Percentiles rank a stretch among this genome's conserved stretches.
Evolutionary conservation across 2,888 invertebrate genomes (phyloP).

Genomic region (Plutella xylostella): DNA sequence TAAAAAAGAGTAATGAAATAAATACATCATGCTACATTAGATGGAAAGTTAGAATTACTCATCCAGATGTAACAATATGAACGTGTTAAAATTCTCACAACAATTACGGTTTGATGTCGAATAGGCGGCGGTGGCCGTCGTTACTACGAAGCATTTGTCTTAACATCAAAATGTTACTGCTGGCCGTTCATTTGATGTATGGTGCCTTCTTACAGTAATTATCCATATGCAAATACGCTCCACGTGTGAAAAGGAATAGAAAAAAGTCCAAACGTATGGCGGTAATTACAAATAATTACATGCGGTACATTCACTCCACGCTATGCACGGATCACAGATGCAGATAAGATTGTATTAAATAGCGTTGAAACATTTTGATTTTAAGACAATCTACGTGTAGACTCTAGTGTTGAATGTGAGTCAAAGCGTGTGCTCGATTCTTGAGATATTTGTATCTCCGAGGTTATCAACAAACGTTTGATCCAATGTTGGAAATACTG

Average conservation of each 20-base stretch:
- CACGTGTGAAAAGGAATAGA: slow-evolving; percentile 66
- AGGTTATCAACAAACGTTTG: slow-evolving; percentile 36
- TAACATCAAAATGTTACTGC: slow-evolving; percentile 57
- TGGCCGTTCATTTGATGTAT: slow-evolving; percentile 45
- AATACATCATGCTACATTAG: slow-evolving; percentile 67
- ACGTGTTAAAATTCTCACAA: slow-evolving; percentile 54
- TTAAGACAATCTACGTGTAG: slow-evolving; percentile 59
- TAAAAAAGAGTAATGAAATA: slow-evolving; percentile 59
- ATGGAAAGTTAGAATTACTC: slow-evolving; percentile 61
- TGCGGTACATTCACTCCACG: slow-evolving; percentile 58
- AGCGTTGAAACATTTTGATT: slow-evolving; percentile 69
- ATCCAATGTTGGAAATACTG: neutral
- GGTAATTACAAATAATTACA: slow-evolving; percentile 66
- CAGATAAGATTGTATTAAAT: slow-evolving; percentile 62
- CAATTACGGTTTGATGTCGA: slow-evolving; percentile 50
- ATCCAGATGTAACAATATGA: slow-evolving; percentile 52
- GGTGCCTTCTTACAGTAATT: slow-evolving; percentile 56
- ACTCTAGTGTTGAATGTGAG: slow-evolving; percentile 42
- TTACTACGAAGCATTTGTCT: slow-evolving; percentile 50
- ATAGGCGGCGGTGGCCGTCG: slow-evolving; percentile 48
- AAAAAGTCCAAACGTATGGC: slow-evolving; percentile 47
- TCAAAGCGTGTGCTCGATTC: slow-evolving; percentile 62
- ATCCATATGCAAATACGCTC: slow-evolving; percentile 63
- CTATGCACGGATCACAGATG: slow-evolving; percentile 59
- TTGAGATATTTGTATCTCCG: slow-evolving; percentile 42